A percentile compares a stretch with the other conserved stretches of the same genome.
These are phyloP conservation scores for Meloidogyne chitwoodi DNA, from an alignment of 1,140 invertebrate species.

Conservation along the genomic window DNA sequence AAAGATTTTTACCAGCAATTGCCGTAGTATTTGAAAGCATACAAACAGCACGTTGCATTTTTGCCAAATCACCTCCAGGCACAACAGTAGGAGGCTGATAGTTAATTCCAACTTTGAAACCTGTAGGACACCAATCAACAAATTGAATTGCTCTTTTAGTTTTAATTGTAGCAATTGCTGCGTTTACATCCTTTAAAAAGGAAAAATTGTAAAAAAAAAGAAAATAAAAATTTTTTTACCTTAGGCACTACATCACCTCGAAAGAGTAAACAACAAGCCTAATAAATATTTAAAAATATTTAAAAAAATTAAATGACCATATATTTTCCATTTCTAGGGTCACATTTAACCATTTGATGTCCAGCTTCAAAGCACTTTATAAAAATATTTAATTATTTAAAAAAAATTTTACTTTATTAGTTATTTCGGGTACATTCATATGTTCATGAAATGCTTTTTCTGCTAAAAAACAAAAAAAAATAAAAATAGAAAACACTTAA, in stretches of 20 bases:
- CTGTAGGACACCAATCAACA: conserved; percentile 76
- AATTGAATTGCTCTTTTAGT: conserved; percentile 79
- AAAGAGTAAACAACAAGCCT: conserved; percentile 73
- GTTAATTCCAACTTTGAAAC: conserved; percentile 60
- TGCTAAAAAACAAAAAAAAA: conserved; percentile 75
- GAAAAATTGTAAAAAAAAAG: conserved; percentile 61
- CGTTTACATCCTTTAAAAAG: conserved; percentile 75
- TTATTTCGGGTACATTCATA: conserved; percentile 71
- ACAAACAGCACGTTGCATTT: conserved; percentile 64
- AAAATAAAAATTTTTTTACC: conserved; percentile 7
- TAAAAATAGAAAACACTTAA: conserved; percentile 44
- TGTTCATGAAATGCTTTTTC: conserved; percentile 81
- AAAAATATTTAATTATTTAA: background rate
- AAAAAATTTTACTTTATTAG: conserved; percentile 68
- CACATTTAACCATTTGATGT: conserved; percentile 87
- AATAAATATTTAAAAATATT: background rate
- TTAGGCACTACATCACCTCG: conserved; percentile 75
- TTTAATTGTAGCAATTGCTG: conserved; percentile 78
- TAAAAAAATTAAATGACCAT: conserved; percentile 64
- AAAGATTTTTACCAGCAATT: conserved; percentile 37
- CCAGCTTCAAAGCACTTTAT: conserved; percentile 63
- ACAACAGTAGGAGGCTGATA: conserved; percentile 56
- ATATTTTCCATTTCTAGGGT: conserved; percentile 81
- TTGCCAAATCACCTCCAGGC: conserved; percentile 58
- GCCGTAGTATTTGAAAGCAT: conserved; percentile 77